Evolutionary conservation across 2,113 vertebrate genomes (phyloP).

Genomic region (Odontesthes bonariensis): DNA sequence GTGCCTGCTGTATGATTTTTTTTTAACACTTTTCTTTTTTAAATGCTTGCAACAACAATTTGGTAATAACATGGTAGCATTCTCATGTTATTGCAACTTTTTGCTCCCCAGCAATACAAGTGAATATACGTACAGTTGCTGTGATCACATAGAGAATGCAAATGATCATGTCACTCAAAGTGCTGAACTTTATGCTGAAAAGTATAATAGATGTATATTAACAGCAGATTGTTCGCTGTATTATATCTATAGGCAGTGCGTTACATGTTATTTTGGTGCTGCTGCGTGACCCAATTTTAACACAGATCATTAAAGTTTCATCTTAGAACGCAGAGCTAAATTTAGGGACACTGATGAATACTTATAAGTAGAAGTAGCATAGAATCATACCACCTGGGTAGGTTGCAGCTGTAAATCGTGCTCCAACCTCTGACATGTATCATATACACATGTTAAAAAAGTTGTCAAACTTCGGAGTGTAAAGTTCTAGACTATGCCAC

Average conservation of each 20-base stretch:
- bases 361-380: neutral
- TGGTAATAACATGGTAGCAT: too few species aligned
- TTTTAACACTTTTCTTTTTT: too few species aligned
- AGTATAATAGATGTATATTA: neutral
- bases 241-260: constrained; percentile 2
- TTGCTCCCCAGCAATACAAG: too few species aligned
- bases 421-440: constrained; percentile 4
- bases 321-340: constrained; percentile 34
- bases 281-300: constrained; percentile 44
- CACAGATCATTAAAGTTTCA: constrained; percentile 45
- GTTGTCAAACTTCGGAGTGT: constrained; percentile 24
- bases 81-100: too few species aligned
- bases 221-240: neutral
- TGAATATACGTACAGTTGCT: too few species aligned
- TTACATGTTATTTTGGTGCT: constrained; percentile 23
- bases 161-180: too few species aligned
- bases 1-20: too few species aligned
- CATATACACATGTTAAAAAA: constrained; percentile 19
- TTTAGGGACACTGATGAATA: constrained; percentile 17
- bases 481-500: constrained; percentile 11
- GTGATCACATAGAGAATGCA: too few species aligned
- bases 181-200: neutral
- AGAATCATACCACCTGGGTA: constrained; percentile 27
- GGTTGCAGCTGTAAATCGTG: constrained; percentile 20
- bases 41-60: too few species aligned